Conservation (phyloP, 2,888 invertebrate genomes). For the Brassicogethes aeneus region DNA sequence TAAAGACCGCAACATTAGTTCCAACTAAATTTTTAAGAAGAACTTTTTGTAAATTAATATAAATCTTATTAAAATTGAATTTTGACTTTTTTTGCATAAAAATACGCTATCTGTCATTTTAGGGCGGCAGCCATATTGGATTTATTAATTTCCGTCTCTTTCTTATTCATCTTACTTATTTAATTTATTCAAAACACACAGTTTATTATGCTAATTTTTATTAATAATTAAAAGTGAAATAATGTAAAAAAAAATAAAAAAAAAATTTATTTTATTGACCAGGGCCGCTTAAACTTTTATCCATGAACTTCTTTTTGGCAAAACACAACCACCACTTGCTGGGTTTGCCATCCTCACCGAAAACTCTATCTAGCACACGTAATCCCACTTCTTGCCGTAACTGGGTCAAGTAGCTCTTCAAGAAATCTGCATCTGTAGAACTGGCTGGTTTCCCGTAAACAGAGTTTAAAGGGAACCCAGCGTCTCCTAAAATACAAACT, state of each 20-base stretch:
- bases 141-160: no score
- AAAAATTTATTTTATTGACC: constrained; percentile 58
- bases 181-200: no score
- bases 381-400: constrained; percentile 90
- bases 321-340: constrained; percentile 99
- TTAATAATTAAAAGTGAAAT: not conserved
- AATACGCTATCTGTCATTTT: no score
- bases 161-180: no score
- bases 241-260: constrained; percentile 4
- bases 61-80: no score
- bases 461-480: constrained; percentile 89
- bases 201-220: no score
- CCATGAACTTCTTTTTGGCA: constrained; percentile 99
- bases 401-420: constrained; percentile 91
- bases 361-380: constrained; percentile 87
- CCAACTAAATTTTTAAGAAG: no score
- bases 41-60: no score
- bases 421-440: constrained; percentile 73
- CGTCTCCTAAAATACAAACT: not conserved
- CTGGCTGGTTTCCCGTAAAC: constrained; percentile 84
- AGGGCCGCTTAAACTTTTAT: constrained; percentile 88
- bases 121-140: no score
- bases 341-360: constrained; percentile 87
- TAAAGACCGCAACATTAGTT: no score
- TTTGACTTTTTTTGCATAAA: no score